Evolutionary conservation across 2,888 invertebrate species (phyloP), one percentile per base, ranked within the genome.

Genomic region (Chorisops tibialis): DNA sequence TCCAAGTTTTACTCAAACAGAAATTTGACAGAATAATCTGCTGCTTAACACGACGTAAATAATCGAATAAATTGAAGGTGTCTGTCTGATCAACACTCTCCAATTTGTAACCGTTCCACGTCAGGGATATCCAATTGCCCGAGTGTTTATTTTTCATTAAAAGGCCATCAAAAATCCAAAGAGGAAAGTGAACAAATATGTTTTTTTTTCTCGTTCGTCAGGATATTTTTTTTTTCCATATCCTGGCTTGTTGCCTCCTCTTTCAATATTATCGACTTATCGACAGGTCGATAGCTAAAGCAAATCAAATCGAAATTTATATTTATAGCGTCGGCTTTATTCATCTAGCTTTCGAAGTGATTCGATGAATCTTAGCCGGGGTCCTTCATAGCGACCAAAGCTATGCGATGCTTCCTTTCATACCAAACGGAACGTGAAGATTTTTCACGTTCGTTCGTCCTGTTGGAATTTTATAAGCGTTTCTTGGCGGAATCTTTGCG

Each of bases 71-170:
- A 47, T 6, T 2, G 21, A 50, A 30, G 11, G 16, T 12, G 30
- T 12, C 4, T 18, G 16, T 50, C 49, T 11, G 14, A 50, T 50
- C 35, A 30, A 50, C 49, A 50, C 49, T 2, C 35, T 50, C 14
- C 49, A 35, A 50, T 50, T 50, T 50, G 49, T 50, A 30, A 30
- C 16, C 49, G n/a, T 16, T 50, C 18, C 49, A 50, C 35, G 49
- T 14, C 16, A 16, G 38, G n/a, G 45, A 21, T 54, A 54, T 54
- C 54, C 39, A 54, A 41, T 52, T 54, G 39, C 22, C 24, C 45
- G 22, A 56, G 45, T 56, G 45, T 56, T 56, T 56, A 56, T 45
- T 56, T 56, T 56, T 45, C 56, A 56, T 56, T 56, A 56, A 56
- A 56, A 56, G 43, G 11, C 56, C 35, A 43, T 56, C 56, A 56